Conservation (phyloP, 2,888 invertebrate species). For the Cephus runcator region DNA sequence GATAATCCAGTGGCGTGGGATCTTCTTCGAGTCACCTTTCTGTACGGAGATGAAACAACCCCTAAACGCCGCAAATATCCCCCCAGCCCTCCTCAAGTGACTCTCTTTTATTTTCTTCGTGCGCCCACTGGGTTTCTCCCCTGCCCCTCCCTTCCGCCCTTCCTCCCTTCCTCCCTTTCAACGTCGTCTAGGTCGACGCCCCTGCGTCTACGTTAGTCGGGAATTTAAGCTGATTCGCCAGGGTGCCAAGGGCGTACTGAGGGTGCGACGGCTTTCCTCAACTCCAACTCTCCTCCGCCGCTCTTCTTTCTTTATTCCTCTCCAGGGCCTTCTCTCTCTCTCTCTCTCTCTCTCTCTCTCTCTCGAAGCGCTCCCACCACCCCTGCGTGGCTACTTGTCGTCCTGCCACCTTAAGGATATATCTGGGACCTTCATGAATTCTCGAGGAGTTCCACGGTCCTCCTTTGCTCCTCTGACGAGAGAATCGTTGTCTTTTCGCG, state of each 20-base stretch:
- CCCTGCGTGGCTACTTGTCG: neutral
- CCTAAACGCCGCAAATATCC: neutral
- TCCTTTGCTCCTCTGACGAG: neutral
- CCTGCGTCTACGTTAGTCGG: neutral
- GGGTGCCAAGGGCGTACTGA: neutral
- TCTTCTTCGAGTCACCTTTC: neutral
- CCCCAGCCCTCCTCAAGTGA: neutral
- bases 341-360: too few species aligned
- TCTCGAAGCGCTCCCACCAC: too few species aligned
- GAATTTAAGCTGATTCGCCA: neutral
- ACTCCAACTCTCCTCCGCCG: neutral
- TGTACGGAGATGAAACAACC: neutral
- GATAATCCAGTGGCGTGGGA: neutral
- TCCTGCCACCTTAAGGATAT: neutral
- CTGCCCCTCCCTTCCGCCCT: too few species aligned
- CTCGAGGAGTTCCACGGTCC: neutral
- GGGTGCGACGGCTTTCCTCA: neutral
- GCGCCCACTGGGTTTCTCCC: neutral
- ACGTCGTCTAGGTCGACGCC: neutral
- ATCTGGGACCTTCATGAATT: neutral
- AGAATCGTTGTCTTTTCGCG: neutral
- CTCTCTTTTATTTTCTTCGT: neutral
- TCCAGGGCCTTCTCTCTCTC: neutral
- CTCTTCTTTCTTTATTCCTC: conserved; percentile 15
- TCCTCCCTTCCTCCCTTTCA: too few species aligned